Evolutionary conservation across 2,888 invertebrate species (phyloP).

Genomic region (Oscheius onirici): DNA sequence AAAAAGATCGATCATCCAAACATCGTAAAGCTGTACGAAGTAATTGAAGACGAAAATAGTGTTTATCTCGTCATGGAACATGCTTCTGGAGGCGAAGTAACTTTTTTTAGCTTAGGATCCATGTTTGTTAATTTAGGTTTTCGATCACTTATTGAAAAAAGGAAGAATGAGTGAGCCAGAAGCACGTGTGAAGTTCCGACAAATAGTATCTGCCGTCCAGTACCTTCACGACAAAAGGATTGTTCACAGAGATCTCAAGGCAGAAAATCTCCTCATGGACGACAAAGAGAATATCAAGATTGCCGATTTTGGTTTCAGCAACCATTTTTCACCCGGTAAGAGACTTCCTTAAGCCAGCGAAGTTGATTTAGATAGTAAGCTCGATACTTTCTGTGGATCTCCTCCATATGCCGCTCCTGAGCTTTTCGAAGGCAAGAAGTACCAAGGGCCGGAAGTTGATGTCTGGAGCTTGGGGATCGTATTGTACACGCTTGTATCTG

Average conservation of each 20-base stretch:
- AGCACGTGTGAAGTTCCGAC: constrained; percentile 73
- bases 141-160: constrained; percentile 83
- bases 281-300: constrained; percentile 99
- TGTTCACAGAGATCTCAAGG: constrained; percentile 86
- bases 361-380: constrained; percentile 82
- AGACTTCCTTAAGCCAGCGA: no score
- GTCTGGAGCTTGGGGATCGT: constrained; percentile 97
- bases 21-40: constrained; percentile 80
- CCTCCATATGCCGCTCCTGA: constrained; percentile 99
- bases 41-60: constrained; percentile 99
- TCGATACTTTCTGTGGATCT: constrained; percentile 99
- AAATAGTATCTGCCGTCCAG: constrained; percentile 98
- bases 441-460: constrained; percentile 98
- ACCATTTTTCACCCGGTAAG: constrained; percentile 55
- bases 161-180: constrained; percentile 74
- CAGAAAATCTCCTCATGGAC: constrained; percentile 97
- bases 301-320: constrained; percentile 79
- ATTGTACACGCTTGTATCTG: constrained; percentile 97
- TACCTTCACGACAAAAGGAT: constrained; percentile 99
- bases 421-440: constrained; percentile 98
- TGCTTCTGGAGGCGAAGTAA: constrained; percentile 84
- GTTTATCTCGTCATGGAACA: constrained; percentile 99
- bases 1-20: constrained; percentile 99
- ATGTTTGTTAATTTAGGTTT: constrained; percentile 77
- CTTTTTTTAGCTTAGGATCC: not conserved